phyloP scores from a whole-genome alignment of 2,113 vertebrate species.

The Pollimyrus isidori region DNA sequence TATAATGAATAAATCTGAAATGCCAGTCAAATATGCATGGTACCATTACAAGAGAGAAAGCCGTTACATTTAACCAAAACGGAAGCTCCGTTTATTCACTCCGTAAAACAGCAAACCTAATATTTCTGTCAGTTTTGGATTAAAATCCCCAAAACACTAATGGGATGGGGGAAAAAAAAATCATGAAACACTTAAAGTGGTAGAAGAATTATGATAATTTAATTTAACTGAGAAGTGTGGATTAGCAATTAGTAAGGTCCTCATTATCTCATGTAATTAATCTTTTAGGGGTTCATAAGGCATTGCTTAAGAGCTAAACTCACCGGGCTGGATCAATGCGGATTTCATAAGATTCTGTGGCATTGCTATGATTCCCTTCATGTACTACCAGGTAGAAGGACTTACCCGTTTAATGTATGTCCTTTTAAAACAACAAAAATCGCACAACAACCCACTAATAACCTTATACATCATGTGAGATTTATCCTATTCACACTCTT shows the following conservation, averaged over 20 bases:
- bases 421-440: neutral
- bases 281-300: conserved; percentile 4
- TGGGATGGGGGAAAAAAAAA: neutral
- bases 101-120: neutral
- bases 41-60: neutral
- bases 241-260: conserved; percentile 7
- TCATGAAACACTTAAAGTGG: conserved; percentile 13
- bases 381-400: neutral
- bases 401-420: neutral
- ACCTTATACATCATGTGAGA: conserved; percentile 2
- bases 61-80: neutral
- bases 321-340: neutral
- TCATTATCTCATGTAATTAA: conserved; percentile 15
- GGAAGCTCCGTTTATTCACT: neutral
- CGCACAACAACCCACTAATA: neutral
- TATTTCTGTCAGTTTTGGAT: neutral
- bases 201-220: conserved; percentile 16
- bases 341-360: neutral
- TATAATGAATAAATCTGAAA: neutral
- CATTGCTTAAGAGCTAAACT: conserved; percentile 14
- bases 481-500: neutral
- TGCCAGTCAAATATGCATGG: neutral
- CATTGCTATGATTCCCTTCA: neutral
- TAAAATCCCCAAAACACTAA: conserved; percentile 7
- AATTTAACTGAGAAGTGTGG: conserved; percentile 11